Evolutionary conservation across 2,888 invertebrate species (phyloP).

Genomic region (Drosophila neotestacea): DNA sequence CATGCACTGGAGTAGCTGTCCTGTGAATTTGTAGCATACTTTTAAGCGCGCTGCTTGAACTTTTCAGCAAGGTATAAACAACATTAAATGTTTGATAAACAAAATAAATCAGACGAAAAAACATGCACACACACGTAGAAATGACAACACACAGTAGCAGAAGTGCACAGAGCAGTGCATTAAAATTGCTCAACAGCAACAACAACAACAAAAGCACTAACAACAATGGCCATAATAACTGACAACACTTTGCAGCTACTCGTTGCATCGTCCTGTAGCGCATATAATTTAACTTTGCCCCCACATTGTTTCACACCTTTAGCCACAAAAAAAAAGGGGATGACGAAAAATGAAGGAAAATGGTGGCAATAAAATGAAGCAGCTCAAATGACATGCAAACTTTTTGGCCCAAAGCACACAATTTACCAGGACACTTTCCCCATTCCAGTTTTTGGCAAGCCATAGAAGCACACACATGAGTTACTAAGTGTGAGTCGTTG

Average conservation of each 20-base stretch:
- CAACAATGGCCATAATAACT: conserved; percentile 31
- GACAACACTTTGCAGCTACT: conserved; percentile 42
- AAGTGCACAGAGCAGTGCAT: conserved; percentile 51
- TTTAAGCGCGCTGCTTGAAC: conserved; percentile 54
- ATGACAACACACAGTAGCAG: conserved; percentile 22
- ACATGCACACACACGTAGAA: conserved; percentile 18
- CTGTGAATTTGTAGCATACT: conserved; percentile 58
- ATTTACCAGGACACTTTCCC: conserved; percentile 23
- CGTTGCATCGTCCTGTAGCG: conserved; percentile 43
- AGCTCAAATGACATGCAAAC: conserved; percentile 79
- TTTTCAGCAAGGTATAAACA: conserved; percentile 71
- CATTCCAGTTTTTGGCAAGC: not conserved
- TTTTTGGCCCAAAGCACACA: conserved; percentile 56
- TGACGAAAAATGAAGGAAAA: conserved; percentile 3
- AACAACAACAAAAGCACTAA: conserved; percentile 16
- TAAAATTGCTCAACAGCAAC: conserved; percentile 45
- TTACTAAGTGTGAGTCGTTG: conserved; percentile 8
- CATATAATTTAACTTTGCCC: conserved; percentile 56
- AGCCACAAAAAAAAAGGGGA: conserved; percentile 17
- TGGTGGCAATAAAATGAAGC: conserved; percentile 58
- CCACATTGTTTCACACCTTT: conserved; percentile 70
- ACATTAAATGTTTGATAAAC: conserved; percentile 74
- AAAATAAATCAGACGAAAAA: conserved; percentile 67
- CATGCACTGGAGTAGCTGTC: conserved; percentile 2
- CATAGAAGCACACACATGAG: conserved; percentile 21